Evolutionary conservation across 2,797 vertebrate species (phyloP), one percentile per base, ranked within the genome.

Genomic region (Epinephelus awoara): DNA sequence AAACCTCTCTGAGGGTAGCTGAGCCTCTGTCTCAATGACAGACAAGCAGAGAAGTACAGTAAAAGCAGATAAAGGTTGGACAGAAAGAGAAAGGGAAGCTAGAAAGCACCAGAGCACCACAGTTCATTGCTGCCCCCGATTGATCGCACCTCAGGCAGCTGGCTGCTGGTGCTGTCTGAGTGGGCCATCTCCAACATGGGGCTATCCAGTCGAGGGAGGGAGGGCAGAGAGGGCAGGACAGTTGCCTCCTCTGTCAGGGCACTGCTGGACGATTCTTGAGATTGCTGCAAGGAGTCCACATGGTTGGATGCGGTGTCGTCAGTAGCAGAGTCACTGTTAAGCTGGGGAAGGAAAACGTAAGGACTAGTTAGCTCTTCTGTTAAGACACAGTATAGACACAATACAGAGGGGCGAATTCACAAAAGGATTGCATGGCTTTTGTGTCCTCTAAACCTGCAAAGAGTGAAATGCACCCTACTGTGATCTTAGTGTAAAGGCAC

Each of bases 131-230:
- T 94, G 83, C 83, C 89, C 94, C 95, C 85, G 79, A 95, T 91
- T 93, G 93, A 92, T 97, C 98, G 98, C 98, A 99, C 98, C 98
- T 99, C 98, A 99, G 98, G 97, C 97, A 97, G 97, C 97, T 97
- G 98, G 96, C 96, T 97, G 97, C 96, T 97, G 97, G 96, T 93
- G 94, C 95, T 97, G 96, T 98, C 97, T 95, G 97, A 96, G 95
- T 96, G 94, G 92, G 95, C 89, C 93, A 95, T 94, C 95, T 98
- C 98, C 96, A 96, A 92, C 91, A 93, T 90, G 81, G 97, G 96
- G 89, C 97, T 97, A 93, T 98, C 97, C 85, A 95, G 95, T 88
- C 94, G 95, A 58, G 93, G 93, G 54, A 93, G 92, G 29, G 88
- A 89, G 21, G 91, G 87, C 7, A 89, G 83, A 1, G 83, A 85